phyloP scores from a whole-genome alignment of 2,888 invertebrate genomes.

The Diarsia brunnea region DNA sequence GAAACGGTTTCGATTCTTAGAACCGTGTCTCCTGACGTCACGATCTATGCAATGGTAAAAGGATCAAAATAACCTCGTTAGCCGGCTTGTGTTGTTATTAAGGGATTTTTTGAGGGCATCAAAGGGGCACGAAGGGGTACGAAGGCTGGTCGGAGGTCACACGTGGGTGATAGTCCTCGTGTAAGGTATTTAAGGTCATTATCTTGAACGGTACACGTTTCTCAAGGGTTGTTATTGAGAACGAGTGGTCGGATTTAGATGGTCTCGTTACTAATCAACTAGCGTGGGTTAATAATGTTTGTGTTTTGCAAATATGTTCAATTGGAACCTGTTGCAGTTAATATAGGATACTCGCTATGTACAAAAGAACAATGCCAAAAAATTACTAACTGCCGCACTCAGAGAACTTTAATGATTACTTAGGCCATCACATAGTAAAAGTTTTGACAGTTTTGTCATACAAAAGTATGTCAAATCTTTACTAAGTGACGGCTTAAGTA shows the following conservation, averaged over 20 bases:
- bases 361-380: background rate
- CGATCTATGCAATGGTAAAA: conserved; percentile 51
- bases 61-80: conserved; percentile 61
- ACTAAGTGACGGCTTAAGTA: no score
- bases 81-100: conserved; percentile 55
- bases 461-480: no score
- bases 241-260: conserved; percentile 22
- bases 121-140: conserved; percentile 31
- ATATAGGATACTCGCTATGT: background rate
- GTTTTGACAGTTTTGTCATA: no score
- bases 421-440: no score
- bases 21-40: conserved; percentile 45
- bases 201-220: conserved; percentile 52
- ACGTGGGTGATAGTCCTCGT: conserved; percentile 62
- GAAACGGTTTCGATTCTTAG: conserved; percentile 23
- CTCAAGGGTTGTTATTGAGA: conserved; percentile 30
- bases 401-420: no score
- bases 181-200: conserved; percentile 57
- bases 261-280: conserved; percentile 41
- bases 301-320: conserved; percentile 11
- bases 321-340: background rate
- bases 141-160: conserved; percentile 54
- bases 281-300: conserved; percentile 12
- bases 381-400: background rate
- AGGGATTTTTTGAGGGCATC: conserved; percentile 49